Base-by-base conservation (phyloP, 2,797 vertebrate genomes). In the Channa striata region DNA sequence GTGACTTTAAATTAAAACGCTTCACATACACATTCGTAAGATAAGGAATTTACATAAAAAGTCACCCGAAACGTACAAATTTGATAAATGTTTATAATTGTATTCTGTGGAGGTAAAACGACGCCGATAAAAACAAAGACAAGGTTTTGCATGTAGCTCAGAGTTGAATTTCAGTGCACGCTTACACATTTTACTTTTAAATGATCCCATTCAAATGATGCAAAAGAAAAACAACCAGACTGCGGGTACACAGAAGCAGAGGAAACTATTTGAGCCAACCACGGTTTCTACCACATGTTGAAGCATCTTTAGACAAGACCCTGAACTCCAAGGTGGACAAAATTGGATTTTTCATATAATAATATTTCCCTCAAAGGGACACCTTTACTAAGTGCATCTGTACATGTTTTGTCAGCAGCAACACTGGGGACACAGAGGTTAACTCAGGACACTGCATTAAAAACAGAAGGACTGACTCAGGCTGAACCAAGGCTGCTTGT, bases 101-200 rank as follows among this genome's bases (percentile, higher is more conserved):
- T 13, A 3, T 5, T 14, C 12, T 14, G 14, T 42, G 39, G 5
- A 14, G 39, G 2, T 49, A 39, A 30, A 54, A 17, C 7, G 36
- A 17, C 9, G 14, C 25, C 17, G 40, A 51, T n/a, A 19, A 6
- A 13, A 30, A 25, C 11, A 12, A 11, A 56, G 14, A 8, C 37
- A 59, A 25, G 1, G 37, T 34, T 20, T 13, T 47, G 43, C 37
- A 10, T 30, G 20, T 47, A 30, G 25, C 25, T 30, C 25, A 30
- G 25, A 30, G 25, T 30, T 30, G 25, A 30, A 30, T 30, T 30
- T 4, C 6, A 0, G 13, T 13, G 5, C 1, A 1, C 44, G 19
- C 11, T 50, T 14, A n/a, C 17, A 49, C 39, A 25, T 17, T 86
- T 77, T 48, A 86, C 73, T 83, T 59, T 72, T 48, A 82, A 81